Conservation (phyloP, 2,888 invertebrate genomes). For the Dilophus febrilis region DNA sequence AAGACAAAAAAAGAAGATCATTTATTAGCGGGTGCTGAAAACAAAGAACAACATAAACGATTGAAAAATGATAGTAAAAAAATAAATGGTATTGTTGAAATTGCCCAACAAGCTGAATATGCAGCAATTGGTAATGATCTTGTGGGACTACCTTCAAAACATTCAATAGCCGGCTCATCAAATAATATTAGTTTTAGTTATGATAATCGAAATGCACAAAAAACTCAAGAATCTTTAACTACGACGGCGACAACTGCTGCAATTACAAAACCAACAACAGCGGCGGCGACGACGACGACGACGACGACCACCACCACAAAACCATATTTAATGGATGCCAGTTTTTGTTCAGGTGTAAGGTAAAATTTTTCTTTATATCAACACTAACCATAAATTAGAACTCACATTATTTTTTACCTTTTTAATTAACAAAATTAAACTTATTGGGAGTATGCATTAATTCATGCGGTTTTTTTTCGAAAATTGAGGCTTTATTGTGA, state of each 20-base stretch:
- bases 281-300: not conserved
- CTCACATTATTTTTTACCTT: too few species aligned
- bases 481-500: too few species aligned
- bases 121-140: slow-evolving; percentile 5
- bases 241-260: too few species aligned
- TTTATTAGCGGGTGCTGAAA: too few species aligned
- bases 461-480: too few species aligned
- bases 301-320: slow-evolving; percentile 13
- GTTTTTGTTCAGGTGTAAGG: slow-evolving; percentile 24
- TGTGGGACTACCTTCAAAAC: too few species aligned
- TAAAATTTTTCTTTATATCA: slow-evolving; percentile 8
- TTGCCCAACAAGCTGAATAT: slow-evolving; percentile 16
- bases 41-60: slow-evolving; percentile 7
- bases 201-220: not conserved
- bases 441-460: too few species aligned
- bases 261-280: not conserved
- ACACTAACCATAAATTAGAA: too few species aligned
- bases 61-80: not conserved
- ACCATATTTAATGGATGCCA: slow-evolving; percentile 33
- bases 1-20: too few species aligned
- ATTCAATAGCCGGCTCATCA: too few species aligned
- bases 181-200: too few species aligned
- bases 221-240: not conserved
- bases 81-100: slow-evolving; percentile 23
- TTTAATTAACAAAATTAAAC: too few species aligned